phyloP scores from a whole-genome alignment of 2,113 vertebrate species.

The Mugil cephalus region DNA sequence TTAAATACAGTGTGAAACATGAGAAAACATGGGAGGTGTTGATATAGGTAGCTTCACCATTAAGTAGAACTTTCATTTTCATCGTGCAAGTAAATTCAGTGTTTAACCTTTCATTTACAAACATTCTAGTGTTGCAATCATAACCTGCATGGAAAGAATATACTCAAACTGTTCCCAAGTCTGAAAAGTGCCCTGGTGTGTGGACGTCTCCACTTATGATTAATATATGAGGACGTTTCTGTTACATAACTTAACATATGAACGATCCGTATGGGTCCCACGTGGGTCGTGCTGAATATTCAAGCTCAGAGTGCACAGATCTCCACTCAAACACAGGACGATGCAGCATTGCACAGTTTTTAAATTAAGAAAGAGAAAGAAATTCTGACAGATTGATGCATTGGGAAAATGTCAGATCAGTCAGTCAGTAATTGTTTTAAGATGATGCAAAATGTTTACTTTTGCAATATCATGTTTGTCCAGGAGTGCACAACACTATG shows the following conservation, averaged over 20 bases:
- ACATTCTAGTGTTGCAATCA: background rate
- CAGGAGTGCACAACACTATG: constrained; percentile 1
- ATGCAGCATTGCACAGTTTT: background rate
- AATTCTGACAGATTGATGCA: background rate
- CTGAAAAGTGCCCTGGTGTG: background rate
- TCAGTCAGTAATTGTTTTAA: background rate
- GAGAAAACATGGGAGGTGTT: background rate
- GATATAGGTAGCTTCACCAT: background rate
- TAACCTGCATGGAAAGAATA: background rate
- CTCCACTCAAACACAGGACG: too few relatives aligned
- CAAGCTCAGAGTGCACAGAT: too few relatives aligned
- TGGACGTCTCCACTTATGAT: background rate
- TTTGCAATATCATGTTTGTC: constrained; percentile 5
- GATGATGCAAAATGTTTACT: constrained; percentile 27
- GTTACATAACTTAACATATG: too few relatives aligned
- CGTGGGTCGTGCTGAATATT: too few relatives aligned
- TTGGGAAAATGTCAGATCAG: background rate
- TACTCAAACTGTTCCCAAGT: constrained; percentile 6
- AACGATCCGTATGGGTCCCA: background rate
- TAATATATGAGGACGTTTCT: background rate
- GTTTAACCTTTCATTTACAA: background rate
- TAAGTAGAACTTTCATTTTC: constrained; percentile 7
- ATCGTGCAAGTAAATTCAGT: background rate
- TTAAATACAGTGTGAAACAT: constrained; percentile 14
- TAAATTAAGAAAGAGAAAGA: background rate